phyloP scores from a whole-genome alignment of 2,797 vertebrate genomes.

The Clarias platycephalus region DNA sequence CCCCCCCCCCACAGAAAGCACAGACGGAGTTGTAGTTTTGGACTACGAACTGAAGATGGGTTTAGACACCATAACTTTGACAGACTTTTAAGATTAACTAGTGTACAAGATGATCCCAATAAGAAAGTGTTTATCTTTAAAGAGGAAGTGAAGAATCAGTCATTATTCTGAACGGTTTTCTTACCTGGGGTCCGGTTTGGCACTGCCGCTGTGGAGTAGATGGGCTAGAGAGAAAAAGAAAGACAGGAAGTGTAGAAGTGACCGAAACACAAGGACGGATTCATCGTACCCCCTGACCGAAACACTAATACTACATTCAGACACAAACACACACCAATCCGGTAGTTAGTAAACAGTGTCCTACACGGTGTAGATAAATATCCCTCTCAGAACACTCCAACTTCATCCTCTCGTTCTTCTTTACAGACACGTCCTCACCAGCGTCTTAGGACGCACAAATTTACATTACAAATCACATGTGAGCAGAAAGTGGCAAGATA shows the following conservation, averaged over 20 bases:
- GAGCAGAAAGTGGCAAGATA: background rate
- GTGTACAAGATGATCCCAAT: background rate
- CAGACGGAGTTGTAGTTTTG: background rate
- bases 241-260: constrained; percentile 17
- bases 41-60: background rate
- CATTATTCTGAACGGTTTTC: constrained; percentile 34
- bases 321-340: background rate
- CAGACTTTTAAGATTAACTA: background rate
- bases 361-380: background rate
- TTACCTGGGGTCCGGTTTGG: constrained; percentile 79
- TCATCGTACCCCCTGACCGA: background rate
- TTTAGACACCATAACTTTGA: background rate
- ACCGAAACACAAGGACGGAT: too few species aligned
- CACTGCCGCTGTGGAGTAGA: constrained; percentile 80
- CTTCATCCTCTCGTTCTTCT: background rate
- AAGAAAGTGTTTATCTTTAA: background rate
- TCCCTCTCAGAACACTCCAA: background rate
- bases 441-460: background rate
- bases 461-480: constrained; percentile 5
- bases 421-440: background rate
- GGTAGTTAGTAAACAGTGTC: background rate
- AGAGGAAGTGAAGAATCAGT: too few species aligned
- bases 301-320: background rate
- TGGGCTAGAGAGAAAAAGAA: constrained; percentile 81
- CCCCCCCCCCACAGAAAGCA: too few species aligned